Evolutionary conservation across 2,888 invertebrate genomes (phyloP), one percentile per base, ranked within the genome.

Genomic region (Onchidella celtica): DNA sequence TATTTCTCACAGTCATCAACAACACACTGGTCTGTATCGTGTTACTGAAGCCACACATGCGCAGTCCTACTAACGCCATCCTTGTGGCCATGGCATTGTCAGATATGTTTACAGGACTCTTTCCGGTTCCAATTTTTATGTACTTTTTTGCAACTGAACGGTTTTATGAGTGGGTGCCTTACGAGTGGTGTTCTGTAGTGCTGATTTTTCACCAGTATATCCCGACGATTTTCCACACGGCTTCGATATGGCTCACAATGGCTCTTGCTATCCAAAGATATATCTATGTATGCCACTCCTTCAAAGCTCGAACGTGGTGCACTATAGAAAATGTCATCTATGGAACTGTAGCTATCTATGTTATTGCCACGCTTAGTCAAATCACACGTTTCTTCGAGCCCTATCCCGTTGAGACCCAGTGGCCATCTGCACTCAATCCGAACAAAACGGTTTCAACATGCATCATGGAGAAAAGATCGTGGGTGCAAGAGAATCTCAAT

Each of bases 31-130:
- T 98, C 85, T 97, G 98, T 21, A 95, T 98, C 55, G 98, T 98
- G 0, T 94, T 98, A 47, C 96, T 97, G 81, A 96, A 97, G 87
- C 95, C 96, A 55, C 97, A 98, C 93, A 98, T 98, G 98, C 93
- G 96, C 38, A 97, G 97, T 0, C 97, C 98, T 0, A 98, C 98
- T 4, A 98, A 98, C 93, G 95, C 96, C n/a, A 97, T 98, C 0
- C 95, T 98, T 2, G 96, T 97, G 95, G 97, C 97, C n/a, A 98
- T 98, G 97, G 98, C 98, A 0, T 95, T 98, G 3, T 97, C 97
- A 88, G 98, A 98, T 94, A 96, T 98, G 96, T 96, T 98, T 93
- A 98, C 98, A 0, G 96, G 93, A 0, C 83, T 92, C 0, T 89
- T 90, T 79, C 92, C 93, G 3, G 85, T 92, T 27, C 93, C 93